Evolutionary conservation across 53 echinoderm and acorn worm genomes (phyloP).

Genomic region (Temnopleurus reevesii): DNA sequence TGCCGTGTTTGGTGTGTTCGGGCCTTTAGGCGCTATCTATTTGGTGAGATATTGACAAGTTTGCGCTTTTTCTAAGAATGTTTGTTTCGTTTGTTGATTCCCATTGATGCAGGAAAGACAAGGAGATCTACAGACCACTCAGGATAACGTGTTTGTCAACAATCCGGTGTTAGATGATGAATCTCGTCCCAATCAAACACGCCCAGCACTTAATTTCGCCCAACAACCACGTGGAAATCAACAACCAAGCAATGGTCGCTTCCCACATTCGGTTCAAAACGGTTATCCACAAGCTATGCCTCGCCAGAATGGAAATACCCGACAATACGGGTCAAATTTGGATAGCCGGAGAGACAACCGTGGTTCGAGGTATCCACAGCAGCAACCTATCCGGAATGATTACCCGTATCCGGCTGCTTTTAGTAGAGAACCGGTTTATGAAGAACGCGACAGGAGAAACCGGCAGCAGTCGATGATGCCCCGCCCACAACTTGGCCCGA

Average conservation of each 20-base stretch:
- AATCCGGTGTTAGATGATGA: constrained; percentile 38
- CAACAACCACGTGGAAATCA: background rate
- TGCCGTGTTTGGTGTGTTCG: too few species aligned
- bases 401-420: constrained; percentile 45
- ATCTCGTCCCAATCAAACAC: background rate
- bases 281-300: background rate
- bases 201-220: background rate
- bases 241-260: background rate
- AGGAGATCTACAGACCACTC: background rate
- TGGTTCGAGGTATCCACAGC: background rate
- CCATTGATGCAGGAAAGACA: background rate
- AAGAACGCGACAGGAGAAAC: background rate
- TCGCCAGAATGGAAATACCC: background rate
- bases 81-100: background rate
- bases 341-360: constrained; percentile 13
- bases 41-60: too few species aligned
- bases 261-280: background rate
- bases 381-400: background rate
- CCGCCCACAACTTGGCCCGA: background rate
- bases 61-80: too few species aligned
- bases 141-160: background rate
- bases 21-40: too few species aligned
- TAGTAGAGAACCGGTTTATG: background rate
- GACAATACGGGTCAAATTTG: background rate
- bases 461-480: constrained; percentile 1